Evolutionary conservation across 2,888 invertebrate genomes (phyloP), one percentile per base, ranked within the genome.

Genomic region (Helicoverpa assulta): DNA sequence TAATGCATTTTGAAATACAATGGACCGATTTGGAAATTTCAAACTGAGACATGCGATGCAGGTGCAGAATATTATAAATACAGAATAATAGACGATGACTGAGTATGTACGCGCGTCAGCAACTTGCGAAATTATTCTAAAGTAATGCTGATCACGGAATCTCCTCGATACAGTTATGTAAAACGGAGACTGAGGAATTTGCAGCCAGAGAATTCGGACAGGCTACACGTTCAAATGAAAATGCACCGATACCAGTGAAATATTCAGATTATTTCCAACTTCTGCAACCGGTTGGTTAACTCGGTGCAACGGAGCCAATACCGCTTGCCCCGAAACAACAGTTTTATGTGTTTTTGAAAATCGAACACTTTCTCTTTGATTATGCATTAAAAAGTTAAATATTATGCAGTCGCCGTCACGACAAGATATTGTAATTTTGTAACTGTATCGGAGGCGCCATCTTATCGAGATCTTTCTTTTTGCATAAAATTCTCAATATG

Each of bases 161-260:
- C 60, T 67, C 26, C 40, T 51, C 70, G 59, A 72, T 75, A 84
- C 82, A 77, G 85, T 84, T 82, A 82, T 67, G 69, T 79, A 80
- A 79, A 76, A 61, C 64, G 57, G 65, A 72, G 43, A 50, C 55
- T 33, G 51, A 71, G 74, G 71, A 66, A 83, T 76, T 70, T 66
- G 66, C 70, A 54, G 54, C 60, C 21, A 29, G 37, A 64, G 60
- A 85, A 78, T 83, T 81, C 70, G 84, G 82, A 26, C 75, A 58
- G 40, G 37, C n/a, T 37, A 73, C 60, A 40, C 67, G 33, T 37
- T 64, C 26, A 51, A 66, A 47, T 54, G 8, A 60, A 78, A 52
- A 64, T 57, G 57, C 52, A 19, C 3, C 16, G 10, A 5, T 55
- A 55, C 47, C 12, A 2, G 16, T n/a, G 8, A 19, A 57, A 33